Evolutionary conservation across 2,888 invertebrate genomes (phyloP), one percentile per base, ranked within the genome.

Genomic region (Pyrochroa serraticornis): DNA sequence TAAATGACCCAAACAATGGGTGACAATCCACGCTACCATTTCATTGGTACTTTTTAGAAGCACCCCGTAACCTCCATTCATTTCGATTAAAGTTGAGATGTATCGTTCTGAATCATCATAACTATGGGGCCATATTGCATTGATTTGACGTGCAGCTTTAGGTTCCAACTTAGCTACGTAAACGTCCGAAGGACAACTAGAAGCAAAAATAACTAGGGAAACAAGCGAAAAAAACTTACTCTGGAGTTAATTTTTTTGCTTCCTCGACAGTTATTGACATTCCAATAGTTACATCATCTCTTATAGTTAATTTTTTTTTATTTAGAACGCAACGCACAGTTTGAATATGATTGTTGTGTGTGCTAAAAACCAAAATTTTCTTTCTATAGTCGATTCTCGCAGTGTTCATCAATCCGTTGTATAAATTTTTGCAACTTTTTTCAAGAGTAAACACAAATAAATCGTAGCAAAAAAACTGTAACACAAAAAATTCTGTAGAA

Each of bases 21-120:
- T 73, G 10, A 79, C 37, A n/a, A 67, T 69, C 80, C 80, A 81
- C 8, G 79, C 73, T 6, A 79, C 70, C 39, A 81, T 60, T 55
- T 71, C 63, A 47, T 75, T 55, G 49, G 69, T 71, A 13, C 67
- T 52, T 66, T 77, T 79, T 6, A 75, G 62, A 63, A 77, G 79
- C 1, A 80, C 57, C 9, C 80, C 80, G 12, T 71, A 44, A 6
- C 77, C 75, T 13, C 70, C 73, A 55, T 79, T 80, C 53, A 73
- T 62, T 57, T 70, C 71, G 30, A 79, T 66, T n/a, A 78, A 56
- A 34, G 63, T 62, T 2, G 56, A 58, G 10, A 80, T 43, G 46
- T 71, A 75, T 14, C 71, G 67, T 7, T 75, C 77, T 6, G 73
- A 64, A 9, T 71, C 65, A 14, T 63, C 53, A 60, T 65, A 69